phyloP scores from a whole-genome alignment of 2,888 invertebrate species.

The Drosophila rubida region DNA sequence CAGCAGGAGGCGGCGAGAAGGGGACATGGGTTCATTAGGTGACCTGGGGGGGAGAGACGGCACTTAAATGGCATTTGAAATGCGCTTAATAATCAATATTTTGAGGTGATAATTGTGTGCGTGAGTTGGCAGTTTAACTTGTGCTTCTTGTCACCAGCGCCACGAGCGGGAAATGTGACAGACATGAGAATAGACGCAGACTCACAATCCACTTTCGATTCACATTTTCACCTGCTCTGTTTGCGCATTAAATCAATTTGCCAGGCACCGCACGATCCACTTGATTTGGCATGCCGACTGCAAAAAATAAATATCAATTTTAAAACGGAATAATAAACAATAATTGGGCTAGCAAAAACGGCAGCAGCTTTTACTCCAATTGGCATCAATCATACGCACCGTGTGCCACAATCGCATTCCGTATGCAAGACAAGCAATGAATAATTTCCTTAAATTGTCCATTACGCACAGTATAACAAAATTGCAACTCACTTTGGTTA shows the following conservation, averaged over 20 bases:
- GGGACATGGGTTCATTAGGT: neutral
- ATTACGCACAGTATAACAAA: neutral
- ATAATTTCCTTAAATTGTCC: neutral
- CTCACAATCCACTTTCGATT: constrained; percentile 1
- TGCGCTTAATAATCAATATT: constrained; percentile 78
- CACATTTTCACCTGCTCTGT: constrained; percentile 7
- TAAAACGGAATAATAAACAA: neutral
- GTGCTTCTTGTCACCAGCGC: neutral
- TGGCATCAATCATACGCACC: constrained; percentile 3
- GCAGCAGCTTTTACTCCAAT: neutral
- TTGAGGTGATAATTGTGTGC: constrained; percentile 77
- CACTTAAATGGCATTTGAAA: constrained; percentile 62
- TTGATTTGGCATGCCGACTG: neutral
- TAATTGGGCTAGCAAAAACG: neutral
- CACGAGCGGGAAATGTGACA: neutral
- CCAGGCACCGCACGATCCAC: constrained; percentile 3
- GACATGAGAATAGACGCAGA: constrained; percentile 5
- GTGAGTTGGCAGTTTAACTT: constrained; percentile 50
- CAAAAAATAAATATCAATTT: constrained; percentile 4
- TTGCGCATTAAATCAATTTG: constrained; percentile 8
- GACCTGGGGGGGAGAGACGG: neutral
- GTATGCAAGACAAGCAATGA: neutral
- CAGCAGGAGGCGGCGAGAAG: neutral
- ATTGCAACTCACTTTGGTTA: no score
- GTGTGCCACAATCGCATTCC: neutral